A percentile compares a stretch with the other conserved stretches of the same genome.
Evolutionary conservation across 2,797 vertebrate genomes (phyloP).

Genomic region (Hypotaenidia okinawae): DNA sequence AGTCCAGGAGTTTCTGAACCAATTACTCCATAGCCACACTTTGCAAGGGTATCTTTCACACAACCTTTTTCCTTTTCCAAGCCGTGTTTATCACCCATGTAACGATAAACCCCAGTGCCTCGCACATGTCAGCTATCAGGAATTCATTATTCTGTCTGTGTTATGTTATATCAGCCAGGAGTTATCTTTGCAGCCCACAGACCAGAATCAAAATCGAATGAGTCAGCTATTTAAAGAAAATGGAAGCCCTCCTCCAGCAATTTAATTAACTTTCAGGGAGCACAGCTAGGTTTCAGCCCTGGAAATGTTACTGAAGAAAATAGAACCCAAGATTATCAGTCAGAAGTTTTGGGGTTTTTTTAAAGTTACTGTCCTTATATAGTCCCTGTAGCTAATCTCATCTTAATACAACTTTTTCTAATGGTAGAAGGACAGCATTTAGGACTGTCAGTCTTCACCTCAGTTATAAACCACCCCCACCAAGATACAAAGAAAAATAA

Average conservation of each 20-base stretch:
- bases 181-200: constrained; percentile 82
- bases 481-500: neutral
- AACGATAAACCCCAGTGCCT: constrained; percentile 62
- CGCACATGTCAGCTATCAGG: constrained; percentile 85
- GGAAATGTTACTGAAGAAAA: constrained; percentile 48
- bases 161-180: constrained; percentile 84
- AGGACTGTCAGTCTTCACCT: neutral
- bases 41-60: constrained; percentile 35
- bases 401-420: neutral
- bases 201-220: constrained; percentile 76
- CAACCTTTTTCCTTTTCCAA: constrained; percentile 52
- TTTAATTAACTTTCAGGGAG: constrained; percentile 69
- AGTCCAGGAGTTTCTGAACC: neutral
- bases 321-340: neutral
- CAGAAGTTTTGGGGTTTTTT: neutral
- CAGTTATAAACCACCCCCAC: neutral
- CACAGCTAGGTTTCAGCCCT: constrained; percentile 18
- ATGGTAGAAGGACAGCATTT: neutral
- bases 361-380: neutral
- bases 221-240: constrained; percentile 86
- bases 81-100: constrained; percentile 36
- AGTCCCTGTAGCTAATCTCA: neutral
- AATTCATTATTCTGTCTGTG: constrained; percentile 87
- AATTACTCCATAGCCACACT: constrained; percentile 67
- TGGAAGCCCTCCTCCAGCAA: constrained; percentile 65